Evolutionary conservation across 2,113 vertebrate genomes (phyloP), one percentile per base, ranked within the genome.

Genomic region (Gallinago paraguaiae): DNA sequence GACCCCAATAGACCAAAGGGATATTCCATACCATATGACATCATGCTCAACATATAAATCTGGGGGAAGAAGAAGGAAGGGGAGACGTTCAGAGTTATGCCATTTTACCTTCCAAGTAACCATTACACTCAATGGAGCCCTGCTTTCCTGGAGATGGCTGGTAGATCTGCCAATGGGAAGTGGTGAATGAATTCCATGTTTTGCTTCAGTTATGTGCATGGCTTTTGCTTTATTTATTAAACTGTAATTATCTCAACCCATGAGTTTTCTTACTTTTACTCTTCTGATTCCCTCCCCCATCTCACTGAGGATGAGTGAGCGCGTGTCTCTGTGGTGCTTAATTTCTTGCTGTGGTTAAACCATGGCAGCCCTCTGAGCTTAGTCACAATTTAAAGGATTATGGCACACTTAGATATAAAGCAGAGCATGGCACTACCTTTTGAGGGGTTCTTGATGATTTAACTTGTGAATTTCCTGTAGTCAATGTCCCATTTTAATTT

Each of bases 401-500:
- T 27, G n/a, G 9, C 17, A 54, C 9, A 7, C 13, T 81, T 78
- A 48, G 50, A 41, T 13, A 81, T 51, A 77, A 78, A 84, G 24
- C 13, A 43, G 31, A 41, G 18, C 14, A 7, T 56, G 4, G 2
- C 8, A 30, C 7, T 71, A 11, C 3, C 4, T 79, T 64, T 65
- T 51, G 39, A 77, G 77, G 74, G 4, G 20, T 10, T 51, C 28
- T 45, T 82, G 11, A 12, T 53, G 31, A 39, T 60, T 68, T 27
- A 35, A 0, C 2, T 2, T 11, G 8, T 2, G 0, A 48, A 18
- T 33, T 84, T 81, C 45, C 50, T 45, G 10, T 30, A 65, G 41
- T 17, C 30, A 35, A 0, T 45, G 45, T 33, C 11, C 30, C 2
- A 3, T 70, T 9, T 67, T 84, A 88, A 10, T 7, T 79, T 77